Evolutionary conservation across 2,797 vertebrate genomes (phyloP).

Genomic region (Cheirogaleus major): DNA sequence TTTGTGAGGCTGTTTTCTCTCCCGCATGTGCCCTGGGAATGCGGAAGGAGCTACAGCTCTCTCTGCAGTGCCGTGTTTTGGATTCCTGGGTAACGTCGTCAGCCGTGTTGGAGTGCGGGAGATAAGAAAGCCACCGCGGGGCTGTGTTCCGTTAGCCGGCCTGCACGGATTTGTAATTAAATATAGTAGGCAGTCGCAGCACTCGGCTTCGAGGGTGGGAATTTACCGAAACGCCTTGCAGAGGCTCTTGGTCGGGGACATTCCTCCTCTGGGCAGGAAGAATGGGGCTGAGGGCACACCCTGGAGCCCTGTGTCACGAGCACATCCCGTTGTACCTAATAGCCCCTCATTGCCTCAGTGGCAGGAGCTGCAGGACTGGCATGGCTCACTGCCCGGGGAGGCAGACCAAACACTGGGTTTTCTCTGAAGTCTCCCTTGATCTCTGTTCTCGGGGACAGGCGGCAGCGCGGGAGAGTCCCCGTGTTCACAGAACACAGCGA

Average conservation of each 20-base stretch:
- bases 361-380: not conserved
- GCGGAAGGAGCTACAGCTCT: accelerated
- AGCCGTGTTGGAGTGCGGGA: not conserved
- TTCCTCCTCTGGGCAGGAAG: not conserved
- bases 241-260: not conserved
- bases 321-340: accelerated
- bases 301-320: not conserved
- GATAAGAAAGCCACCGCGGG: not conserved
- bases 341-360: not conserved
- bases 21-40: accelerated
- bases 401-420: not conserved
- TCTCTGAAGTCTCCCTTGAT: not conserved
- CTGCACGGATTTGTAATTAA: not conserved
- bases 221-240: not conserved
- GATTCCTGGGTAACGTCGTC: not conserved
- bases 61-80: accelerated
- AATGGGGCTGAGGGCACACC: not conserved
- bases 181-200: not conserved
- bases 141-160: not conserved
- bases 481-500: not conserved
- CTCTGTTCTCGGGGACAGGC: not conserved
- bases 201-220: not conserved
- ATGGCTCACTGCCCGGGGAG: not conserved
- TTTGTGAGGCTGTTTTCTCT: not conserved
- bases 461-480: not conserved